Evolutionary conservation across 2,888 invertebrate genomes (phyloP), one percentile per base, ranked within the genome.

Genomic region (Noctua comes): DNA sequence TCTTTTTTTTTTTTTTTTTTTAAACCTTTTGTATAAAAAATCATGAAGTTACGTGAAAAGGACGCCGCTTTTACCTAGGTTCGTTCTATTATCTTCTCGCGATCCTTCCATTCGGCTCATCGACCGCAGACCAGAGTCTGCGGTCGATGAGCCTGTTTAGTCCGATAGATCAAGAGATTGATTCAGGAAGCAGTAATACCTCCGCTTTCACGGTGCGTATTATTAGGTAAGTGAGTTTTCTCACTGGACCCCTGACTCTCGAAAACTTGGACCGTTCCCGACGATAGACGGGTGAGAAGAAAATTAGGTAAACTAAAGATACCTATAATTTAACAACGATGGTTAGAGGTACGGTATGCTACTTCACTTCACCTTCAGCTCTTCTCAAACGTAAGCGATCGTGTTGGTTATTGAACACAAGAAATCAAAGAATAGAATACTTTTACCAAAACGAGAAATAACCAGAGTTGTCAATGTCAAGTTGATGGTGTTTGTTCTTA

Each of bases 381-480:
- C 16, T 43, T 43, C 16, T 18, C n/a, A 16, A 0, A 31, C 16
- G 62, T 31, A 21, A 24, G 16, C 40, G 36, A 36, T 65, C 40
- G 65, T 40, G 11, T 65, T 21, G 65, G 24, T 6, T 31, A 62
- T 18, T 62, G 8, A 62, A 62, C 16, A 27, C 27, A 2, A n/a
- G 16, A 16, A 59, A 59, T 59, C n/a, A 57, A n/a, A 57, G 57
- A 31, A 31, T 21, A 51, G 21, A 24, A 51, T 51, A 40, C 21
- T 18, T 48, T 18, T 10, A 31, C 21, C 62, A 62, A 10, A 18
- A 64, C 64, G 64, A 24, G 21, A 46, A 36, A 31, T 46, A 18
- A 11, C 18, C 21, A 8, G 1, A 51, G 75, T 51, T 64, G 64
- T 64, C 75, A 76, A 74, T 74, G 75, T 73, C 62, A 73, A 40